Conservation (phyloP, 2,888 invertebrate genomes). For the Pyrocoelia pectoralis region DNA sequence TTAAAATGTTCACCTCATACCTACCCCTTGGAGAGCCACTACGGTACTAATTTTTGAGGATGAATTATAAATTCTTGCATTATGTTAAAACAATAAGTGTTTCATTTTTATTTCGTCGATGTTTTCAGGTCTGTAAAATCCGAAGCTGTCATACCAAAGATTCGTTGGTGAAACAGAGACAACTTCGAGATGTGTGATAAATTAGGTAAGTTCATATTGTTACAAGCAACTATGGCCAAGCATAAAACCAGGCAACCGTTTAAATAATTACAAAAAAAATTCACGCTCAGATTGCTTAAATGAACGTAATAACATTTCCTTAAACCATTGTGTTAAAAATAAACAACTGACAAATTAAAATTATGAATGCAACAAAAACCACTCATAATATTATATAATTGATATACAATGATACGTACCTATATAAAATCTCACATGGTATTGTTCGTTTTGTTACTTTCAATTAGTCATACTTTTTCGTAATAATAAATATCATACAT, state of each 20-base stretch:
- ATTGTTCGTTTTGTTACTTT: constrained; percentile 8
- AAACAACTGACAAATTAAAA: neutral
- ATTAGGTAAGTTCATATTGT: no score
- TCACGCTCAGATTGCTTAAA: constrained; percentile 10
- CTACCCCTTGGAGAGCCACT: no score
- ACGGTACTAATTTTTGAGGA: no score
- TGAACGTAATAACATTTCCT: constrained; percentile 7
- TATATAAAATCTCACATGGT: neutral
- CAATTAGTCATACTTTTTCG: constrained; percentile 7
- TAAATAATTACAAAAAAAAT: neutral
- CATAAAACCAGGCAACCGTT: constrained; percentile 2
- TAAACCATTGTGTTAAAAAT: constrained; percentile 6
- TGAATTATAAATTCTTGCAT: no score
- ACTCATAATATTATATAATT: constrained; percentile 20
- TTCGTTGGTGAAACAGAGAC: no score
- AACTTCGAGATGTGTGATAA: no score
- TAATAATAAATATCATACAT: neutral
- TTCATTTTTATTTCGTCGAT: no score
- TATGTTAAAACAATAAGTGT: no score
- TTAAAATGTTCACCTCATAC: no score
- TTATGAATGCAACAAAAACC: neutral
- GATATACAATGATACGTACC: constrained; percentile 13
- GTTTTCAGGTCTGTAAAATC: no score
- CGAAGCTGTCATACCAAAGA: no score
- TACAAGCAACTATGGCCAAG: no score